These are phyloP conservation scores for Chesias legatella DNA, from an alignment of 2,888 invertebrate genomes.

Conservation along the genomic window DNA sequence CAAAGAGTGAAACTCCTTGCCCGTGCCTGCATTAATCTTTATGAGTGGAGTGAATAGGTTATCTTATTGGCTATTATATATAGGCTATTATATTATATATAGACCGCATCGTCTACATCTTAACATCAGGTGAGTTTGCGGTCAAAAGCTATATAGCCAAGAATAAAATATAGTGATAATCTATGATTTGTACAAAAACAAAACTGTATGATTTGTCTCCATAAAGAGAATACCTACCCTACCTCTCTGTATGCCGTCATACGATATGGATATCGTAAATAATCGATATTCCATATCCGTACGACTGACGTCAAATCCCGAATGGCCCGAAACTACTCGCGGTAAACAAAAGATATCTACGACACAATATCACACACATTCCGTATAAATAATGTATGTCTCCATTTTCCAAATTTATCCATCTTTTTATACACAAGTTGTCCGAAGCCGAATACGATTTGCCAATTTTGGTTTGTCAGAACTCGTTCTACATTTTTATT, in stretches of 20 bases:
- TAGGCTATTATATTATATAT: too few relatives aligned
- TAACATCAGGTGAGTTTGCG: too few relatives aligned
- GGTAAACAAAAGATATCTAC: constrained; percentile 52
- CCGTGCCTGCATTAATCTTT: too few relatives aligned
- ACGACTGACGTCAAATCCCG: constrained; percentile 33
- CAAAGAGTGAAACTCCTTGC: too few relatives aligned
- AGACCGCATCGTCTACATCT: too few relatives aligned
- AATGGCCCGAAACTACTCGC: constrained; percentile 36
- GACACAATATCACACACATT: constrained; percentile 36
- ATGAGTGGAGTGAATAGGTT: too few relatives aligned
- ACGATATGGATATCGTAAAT: constrained; percentile 11
- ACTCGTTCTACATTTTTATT: constrained; percentile 16
- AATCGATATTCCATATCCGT: constrained; percentile 24
- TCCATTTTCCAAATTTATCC: constrained; percentile 26
- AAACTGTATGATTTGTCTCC: constrained; percentile 1
- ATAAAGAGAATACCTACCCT: constrained; percentile 1
- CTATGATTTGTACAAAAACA: too few relatives aligned
- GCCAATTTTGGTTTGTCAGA: constrained; percentile 23
- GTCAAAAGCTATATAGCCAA: too few relatives aligned
- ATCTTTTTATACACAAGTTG: constrained; percentile 35
- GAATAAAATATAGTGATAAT: too few relatives aligned
- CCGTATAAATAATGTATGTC: constrained; percentile 47
- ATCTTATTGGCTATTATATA: too few relatives aligned
- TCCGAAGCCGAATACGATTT: constrained; percentile 26
- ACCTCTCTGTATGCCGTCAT: constrained; percentile 10